These are phyloP conservation scores for Poeciliopsis gracilis DNA, from an alignment of 2,797 vertebrate genomes.

Conservation along the genomic window DNA sequence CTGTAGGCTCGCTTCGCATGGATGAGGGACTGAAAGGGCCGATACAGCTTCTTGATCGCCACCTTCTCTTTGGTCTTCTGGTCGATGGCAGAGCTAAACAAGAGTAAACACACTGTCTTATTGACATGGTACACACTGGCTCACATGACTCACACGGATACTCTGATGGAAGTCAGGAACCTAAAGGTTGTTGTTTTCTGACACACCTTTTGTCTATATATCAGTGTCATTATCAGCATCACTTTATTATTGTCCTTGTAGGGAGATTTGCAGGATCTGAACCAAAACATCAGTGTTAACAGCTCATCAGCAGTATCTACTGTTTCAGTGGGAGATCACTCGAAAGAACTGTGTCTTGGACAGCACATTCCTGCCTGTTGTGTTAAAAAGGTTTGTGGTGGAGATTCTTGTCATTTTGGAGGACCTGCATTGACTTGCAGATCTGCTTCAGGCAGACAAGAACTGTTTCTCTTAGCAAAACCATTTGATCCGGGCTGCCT, in stretches of 20 bases:
- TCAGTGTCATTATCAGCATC: background rate
- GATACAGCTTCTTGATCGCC: conserved; percentile 86
- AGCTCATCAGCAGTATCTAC: background rate
- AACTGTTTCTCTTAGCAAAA: conserved; percentile 54
- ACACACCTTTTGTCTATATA: background rate
- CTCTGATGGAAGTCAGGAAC: background rate
- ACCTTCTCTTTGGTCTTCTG: conserved; percentile 82
- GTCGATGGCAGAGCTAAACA: conserved; percentile 78
- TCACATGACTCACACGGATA: background rate
- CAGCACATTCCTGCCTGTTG: conserved; percentile 28
- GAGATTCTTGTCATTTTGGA: conserved; percentile 69
- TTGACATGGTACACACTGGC: background rate
- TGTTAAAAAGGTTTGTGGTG: conserved; percentile 14
- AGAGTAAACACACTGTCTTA: conserved; percentile 8
- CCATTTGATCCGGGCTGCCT: conserved; percentile 12
- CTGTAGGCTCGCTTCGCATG: conserved; percentile 84
- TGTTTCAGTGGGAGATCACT: conserved; percentile 20
- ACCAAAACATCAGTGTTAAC: background rate
- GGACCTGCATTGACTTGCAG: conserved; percentile 74
- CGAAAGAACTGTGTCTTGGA: conserved; percentile 1
- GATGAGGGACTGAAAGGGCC: conserved; percentile 85
- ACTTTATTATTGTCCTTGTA: background rate
- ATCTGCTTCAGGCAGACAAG: conserved; percentile 60
- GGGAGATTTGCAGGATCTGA: background rate
- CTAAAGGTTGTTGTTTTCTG: background rate